Evolutionary conservation across 2,888 invertebrate species (phyloP).

Genomic region (Amphipoea oculea): DNA sequence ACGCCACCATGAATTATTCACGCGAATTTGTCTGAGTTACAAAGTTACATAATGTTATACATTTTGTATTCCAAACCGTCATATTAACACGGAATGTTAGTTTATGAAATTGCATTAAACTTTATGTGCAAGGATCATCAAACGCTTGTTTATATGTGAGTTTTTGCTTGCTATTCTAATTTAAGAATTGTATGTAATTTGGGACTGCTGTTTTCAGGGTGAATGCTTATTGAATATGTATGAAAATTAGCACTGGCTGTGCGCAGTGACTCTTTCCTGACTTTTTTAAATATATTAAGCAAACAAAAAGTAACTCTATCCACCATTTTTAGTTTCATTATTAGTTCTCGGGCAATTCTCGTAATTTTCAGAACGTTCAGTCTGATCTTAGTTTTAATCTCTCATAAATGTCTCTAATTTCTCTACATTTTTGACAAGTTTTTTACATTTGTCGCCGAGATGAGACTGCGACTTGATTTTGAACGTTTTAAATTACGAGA

Average conservation of each 20-base stretch:
- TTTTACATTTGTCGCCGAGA: background rate
- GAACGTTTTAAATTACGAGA: background rate
- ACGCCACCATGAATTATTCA: conserved; percentile 80
- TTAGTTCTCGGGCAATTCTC: background rate
- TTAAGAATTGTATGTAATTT: conserved; percentile 32
- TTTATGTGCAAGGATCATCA: conserved; percentile 63
- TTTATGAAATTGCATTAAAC: conserved; percentile 63
- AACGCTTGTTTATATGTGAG: conserved; percentile 43
- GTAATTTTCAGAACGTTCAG: background rate
- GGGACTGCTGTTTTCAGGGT: background rate
- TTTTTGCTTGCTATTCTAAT: conserved; percentile 51
- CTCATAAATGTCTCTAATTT: background rate
- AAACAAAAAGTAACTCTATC: background rate
- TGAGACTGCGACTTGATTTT: background rate
- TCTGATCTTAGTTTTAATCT: background rate
- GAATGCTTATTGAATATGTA: conserved; percentile 8
- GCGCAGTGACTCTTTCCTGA: background rate
- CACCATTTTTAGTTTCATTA: background rate
- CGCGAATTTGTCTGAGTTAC: conserved; percentile 57
- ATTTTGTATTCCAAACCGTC: conserved; percentile 55
- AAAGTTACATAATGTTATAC: conserved; percentile 57
- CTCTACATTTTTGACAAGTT: background rate
- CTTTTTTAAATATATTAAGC: background rate
- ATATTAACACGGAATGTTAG: conserved; percentile 58
- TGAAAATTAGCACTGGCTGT: conserved; percentile 2